Evolutionary conservation across 2,797 vertebrate genomes (phyloP).

Genomic region (Tenualosa thibaudeaui): DNA sequence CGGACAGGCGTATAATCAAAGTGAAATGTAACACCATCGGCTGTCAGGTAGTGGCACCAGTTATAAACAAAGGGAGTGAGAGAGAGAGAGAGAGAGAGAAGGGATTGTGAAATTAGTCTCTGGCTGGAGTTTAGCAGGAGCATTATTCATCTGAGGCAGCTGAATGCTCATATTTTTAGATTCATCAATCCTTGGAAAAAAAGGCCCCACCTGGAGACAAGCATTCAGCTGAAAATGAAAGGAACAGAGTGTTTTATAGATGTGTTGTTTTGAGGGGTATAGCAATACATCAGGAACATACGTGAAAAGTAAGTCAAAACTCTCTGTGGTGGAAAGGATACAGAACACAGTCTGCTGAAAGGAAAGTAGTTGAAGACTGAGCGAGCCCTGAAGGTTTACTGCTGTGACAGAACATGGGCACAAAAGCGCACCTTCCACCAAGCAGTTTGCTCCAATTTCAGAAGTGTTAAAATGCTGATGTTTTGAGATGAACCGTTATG

Average conservation of each 20-base stretch:
- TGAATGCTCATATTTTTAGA: neutral
- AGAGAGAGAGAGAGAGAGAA: neutral
- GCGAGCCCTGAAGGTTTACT: neutral
- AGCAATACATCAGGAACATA: neutral
- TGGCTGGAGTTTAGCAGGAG: neutral
- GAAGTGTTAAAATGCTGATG: neutral
- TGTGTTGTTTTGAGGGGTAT: neutral
- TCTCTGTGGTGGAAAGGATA: neutral
- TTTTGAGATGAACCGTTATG: neutral
- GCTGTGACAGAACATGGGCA: neutral
- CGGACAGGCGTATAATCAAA: neutral
- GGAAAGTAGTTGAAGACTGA: neutral
- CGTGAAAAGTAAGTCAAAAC: neutral
- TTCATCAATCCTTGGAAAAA: neutral
- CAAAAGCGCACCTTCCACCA: neutral
- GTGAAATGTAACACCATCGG: constrained; percentile 5
- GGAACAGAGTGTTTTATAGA: neutral
- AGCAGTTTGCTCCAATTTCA: neutral
- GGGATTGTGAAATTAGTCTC: neutral
- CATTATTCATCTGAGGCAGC: neutral
- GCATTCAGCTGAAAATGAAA: neutral
- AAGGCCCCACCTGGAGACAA: neutral
- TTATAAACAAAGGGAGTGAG: neutral
- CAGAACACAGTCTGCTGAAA: neutral
- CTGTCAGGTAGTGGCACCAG: neutral